A percentile compares a stretch with the other conserved stretches of the same genome.
phyloP scores from a whole-genome alignment of 1,140 invertebrate species.

The Brachystomella parvula region DNA sequence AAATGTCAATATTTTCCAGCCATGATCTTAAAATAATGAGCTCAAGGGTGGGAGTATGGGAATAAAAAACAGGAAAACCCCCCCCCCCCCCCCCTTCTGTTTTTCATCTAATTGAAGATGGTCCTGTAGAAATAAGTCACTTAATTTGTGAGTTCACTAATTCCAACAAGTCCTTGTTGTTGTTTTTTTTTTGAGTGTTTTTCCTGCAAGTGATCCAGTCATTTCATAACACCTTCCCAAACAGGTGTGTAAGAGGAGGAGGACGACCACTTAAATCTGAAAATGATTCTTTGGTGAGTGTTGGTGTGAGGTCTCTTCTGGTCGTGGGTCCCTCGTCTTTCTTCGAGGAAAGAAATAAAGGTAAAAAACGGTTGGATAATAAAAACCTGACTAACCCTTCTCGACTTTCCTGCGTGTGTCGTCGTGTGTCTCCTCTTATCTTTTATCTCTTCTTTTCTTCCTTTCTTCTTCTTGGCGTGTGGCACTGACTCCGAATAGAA shows the following conservation, averaged over 20 bases:
- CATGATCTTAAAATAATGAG: too few relatives aligned
- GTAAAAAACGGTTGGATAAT: not conserved
- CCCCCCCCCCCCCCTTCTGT: not conserved
- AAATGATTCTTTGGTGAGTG: too few relatives aligned
- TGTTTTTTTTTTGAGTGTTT: not conserved
- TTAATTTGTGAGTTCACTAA: conserved; percentile 1
- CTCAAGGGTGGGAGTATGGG: too few relatives aligned
- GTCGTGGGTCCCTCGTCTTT: too few relatives aligned
- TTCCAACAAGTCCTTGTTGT: not conserved
- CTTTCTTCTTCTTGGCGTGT: conserved; percentile 3
- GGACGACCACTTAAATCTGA: too few relatives aligned
- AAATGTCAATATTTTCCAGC: not conserved
- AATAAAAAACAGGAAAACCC: too few relatives aligned
- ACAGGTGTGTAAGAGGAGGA: conserved; percentile 9
- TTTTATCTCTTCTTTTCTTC: not conserved
- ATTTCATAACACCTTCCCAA: not conserved
- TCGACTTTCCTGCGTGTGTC: not conserved
- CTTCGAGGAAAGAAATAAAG: too few relatives aligned
- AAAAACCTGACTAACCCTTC: not conserved
- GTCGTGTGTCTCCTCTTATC: conserved; percentile 12
- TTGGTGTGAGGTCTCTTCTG: conserved; percentile 1
- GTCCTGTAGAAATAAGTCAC: too few relatives aligned
- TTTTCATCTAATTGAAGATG: not conserved
- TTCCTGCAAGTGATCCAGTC: too few relatives aligned
- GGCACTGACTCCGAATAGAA: not conserved